Evolutionary conservation across 2,113 vertebrate genomes (phyloP).

Genomic region (Gymnobelideus leadbeateri): DNA sequence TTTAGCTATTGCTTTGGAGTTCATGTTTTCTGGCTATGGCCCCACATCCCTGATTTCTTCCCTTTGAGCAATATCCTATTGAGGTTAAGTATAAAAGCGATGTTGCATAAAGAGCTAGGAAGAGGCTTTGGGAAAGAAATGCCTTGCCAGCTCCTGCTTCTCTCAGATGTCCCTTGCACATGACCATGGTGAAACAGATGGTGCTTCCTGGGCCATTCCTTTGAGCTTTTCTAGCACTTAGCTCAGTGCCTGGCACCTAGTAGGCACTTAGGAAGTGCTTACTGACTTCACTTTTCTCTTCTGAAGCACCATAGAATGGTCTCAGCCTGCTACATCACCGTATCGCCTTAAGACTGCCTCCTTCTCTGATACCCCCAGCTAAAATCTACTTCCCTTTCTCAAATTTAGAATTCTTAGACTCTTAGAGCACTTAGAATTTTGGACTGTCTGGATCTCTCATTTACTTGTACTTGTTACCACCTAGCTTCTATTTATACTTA

Average conservation of each 20-base stretch:
- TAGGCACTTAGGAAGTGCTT: not conserved
- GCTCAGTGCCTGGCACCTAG: not conserved
- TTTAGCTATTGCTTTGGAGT: not conserved
- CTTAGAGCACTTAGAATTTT: not conserved
- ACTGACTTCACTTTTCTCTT: not conserved
- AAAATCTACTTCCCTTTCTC: too few species aligned
- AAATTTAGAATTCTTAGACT: not conserved
- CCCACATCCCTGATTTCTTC: not conserved
- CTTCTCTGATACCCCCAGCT: too few species aligned
- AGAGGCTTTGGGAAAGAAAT: not conserved
- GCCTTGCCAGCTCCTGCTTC: not conserved
- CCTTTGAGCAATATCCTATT: not conserved
- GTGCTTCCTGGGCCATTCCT: not conserved
- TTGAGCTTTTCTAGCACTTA: not conserved
- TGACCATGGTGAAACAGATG: not conserved
- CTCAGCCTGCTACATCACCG: not conserved
- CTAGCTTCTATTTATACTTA: not conserved
- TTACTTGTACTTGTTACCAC: not conserved
- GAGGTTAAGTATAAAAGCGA: not conserved
- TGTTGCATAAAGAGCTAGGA: not conserved
- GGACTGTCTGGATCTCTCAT: not conserved
- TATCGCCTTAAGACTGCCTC: not conserved
- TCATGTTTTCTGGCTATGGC: not conserved
- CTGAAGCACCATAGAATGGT: not conserved
- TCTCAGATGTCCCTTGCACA: not conserved